phyloP scores from a whole-genome alignment of 2,888 invertebrate genomes.

The Acanthosepion esculentum region DNA sequence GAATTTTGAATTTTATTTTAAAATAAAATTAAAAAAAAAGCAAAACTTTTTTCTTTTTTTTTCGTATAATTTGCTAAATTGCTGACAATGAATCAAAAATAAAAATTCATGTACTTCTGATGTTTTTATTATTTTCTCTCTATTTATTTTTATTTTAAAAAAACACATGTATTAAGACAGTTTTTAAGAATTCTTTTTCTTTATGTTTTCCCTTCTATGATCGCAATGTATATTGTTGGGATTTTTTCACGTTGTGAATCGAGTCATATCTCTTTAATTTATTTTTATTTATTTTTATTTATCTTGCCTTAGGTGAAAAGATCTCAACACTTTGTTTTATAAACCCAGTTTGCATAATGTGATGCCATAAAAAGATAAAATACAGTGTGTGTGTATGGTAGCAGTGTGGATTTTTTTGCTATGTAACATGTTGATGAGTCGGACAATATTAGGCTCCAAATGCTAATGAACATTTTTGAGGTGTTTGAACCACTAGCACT shows the following conservation, averaged over 20 bases:
- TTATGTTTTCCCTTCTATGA: constrained; percentile 37
- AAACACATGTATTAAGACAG: neutral
- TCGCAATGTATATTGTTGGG: constrained; percentile 48
- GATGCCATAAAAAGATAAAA: constrained; percentile 40
- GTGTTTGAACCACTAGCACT: constrained; percentile 40
- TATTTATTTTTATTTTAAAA: neutral
- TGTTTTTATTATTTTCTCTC: neutral
- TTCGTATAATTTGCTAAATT: neutral
- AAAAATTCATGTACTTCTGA: constrained; percentile 47
- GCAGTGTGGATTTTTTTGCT: constrained; percentile 45
- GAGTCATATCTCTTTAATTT: constrained; percentile 48
- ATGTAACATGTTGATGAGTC: constrained; percentile 42
- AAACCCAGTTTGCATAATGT: constrained; percentile 49
- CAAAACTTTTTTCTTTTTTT: neutral
- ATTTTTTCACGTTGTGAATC: constrained; percentile 48
- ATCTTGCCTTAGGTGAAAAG: constrained; percentile 49
- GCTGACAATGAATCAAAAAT: constrained; percentile 1
- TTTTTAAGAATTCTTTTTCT: constrained; percentile 24
- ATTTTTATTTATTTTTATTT: constrained; percentile 48
- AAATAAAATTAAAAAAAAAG: neutral
- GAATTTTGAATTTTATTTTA: neutral
- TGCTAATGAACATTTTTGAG: constrained; percentile 41
- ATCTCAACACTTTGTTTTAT: constrained; percentile 47
- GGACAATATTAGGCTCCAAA: constrained; percentile 41
- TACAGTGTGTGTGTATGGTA: constrained; percentile 43